Percentiles rank a stretch among this genome's conserved stretches.
Conservation (phyloP, 2,888 invertebrate genomes). For the Aphidoletes aphidimyza region DNA sequence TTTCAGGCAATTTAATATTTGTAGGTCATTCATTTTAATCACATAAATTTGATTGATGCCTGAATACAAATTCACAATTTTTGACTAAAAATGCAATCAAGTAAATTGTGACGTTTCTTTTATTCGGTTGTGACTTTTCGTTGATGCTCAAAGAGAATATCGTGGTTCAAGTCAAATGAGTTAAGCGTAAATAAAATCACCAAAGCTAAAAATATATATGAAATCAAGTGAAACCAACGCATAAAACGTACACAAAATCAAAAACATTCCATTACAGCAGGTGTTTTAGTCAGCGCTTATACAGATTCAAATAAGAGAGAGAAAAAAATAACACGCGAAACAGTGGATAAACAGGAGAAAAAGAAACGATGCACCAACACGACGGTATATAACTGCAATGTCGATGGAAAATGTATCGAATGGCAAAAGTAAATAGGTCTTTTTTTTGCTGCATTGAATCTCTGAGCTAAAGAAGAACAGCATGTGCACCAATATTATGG, state of each 20-base stretch:
- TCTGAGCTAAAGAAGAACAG: not conserved
- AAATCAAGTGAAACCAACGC: not conserved
- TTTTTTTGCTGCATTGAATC: slow-evolving; percentile 1
- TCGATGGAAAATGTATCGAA: slow-evolving; percentile 16
- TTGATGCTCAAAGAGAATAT: too few species aligned
- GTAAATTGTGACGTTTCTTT: not conserved
- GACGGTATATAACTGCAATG: not conserved
- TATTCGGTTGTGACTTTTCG: not conserved
- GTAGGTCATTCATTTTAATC: slow-evolving; percentile 36
- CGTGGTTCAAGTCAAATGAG: too few species aligned
- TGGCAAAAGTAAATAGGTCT: slow-evolving; percentile 32
- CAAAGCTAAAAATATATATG: not conserved
- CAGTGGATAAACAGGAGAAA: not conserved
- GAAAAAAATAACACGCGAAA: not conserved
- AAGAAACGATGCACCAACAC: slow-evolving; percentile 32
- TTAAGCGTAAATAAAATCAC: too few species aligned
- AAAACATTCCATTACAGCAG: slow-evolving; percentile 46
- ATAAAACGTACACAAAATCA: slow-evolving; percentile 27
- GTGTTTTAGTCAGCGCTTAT: slow-evolving; percentile 10
- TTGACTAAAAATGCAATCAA: slow-evolving; percentile 20
- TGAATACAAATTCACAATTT: not conserved
- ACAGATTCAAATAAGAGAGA: not conserved
- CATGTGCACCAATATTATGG: slow-evolving; percentile 20
- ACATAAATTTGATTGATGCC: slow-evolving; percentile 14
- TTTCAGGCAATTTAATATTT: not conserved